phyloP scores from a whole-genome alignment of 2,797 vertebrate species.

The Sebastes alutus region DNA sequence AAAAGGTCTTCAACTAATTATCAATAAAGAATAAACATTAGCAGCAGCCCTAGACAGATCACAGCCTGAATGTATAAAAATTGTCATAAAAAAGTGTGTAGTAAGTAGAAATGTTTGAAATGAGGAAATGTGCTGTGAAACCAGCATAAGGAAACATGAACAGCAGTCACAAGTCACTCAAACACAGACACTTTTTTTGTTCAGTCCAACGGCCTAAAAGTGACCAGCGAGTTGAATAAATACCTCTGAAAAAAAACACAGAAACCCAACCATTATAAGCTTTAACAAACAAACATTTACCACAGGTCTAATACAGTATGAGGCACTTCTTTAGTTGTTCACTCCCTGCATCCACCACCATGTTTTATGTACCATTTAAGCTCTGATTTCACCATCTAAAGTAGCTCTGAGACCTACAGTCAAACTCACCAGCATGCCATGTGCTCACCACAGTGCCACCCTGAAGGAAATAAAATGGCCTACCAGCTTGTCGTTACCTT shows the following conservation, averaged over 20 bases:
- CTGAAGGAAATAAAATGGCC: slow-evolving; percentile 72
- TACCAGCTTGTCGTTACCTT: slow-evolving; percentile 97
- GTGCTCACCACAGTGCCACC: slow-evolving; percentile 72
- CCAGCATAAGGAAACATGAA: neutral
- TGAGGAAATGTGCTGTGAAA: neutral
- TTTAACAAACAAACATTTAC: neutral
- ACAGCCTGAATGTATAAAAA: neutral
- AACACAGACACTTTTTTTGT: neutral
- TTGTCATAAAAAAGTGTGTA: neutral
- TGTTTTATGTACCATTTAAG: neutral
- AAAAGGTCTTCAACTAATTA: neutral
- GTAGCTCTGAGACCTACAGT: neutral
- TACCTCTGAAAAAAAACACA: neutral
- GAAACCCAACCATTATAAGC: neutral
- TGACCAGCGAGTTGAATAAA: neutral
- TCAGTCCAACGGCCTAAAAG: neutral
- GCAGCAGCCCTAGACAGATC: neutral
- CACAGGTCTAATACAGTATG: neutral
- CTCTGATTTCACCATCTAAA: neutral
- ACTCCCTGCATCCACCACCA: neutral
- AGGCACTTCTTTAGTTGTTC: neutral
- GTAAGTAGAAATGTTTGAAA: neutral
- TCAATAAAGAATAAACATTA: neutral
- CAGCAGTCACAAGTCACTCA: neutral
- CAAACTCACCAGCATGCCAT: slow-evolving; percentile 49